Conservation (phyloP, 2,113 vertebrate species). For the Thamnaconus septentrionalis region DNA sequence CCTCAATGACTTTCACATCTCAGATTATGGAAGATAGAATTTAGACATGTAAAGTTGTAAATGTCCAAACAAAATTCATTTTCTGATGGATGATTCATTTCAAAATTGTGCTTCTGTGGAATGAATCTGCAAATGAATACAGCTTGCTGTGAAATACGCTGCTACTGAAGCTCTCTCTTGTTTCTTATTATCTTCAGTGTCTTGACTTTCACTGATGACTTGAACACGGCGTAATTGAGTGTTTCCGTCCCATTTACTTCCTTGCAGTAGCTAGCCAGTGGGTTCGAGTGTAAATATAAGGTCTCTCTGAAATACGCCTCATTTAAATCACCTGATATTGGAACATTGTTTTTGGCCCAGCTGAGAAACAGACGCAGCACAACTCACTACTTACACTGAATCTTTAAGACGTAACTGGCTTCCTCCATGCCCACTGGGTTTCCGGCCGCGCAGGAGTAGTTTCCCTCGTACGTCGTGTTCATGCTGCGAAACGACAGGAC, state of each 20-base stretch:
- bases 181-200: too few species aligned
- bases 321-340: conserved; percentile 25
- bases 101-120: too few species aligned
- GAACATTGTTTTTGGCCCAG: conserved; percentile 58
- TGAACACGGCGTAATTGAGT: too few species aligned
- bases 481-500: conserved; percentile 40
- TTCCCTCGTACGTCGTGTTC: conserved; percentile 29
- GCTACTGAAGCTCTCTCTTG: too few species aligned
- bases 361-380: conserved; percentile 45
- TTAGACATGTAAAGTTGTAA: too few species aligned
- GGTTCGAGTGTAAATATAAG: conserved; percentile 41
- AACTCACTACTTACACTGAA: conserved; percentile 49
- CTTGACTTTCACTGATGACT: too few species aligned
- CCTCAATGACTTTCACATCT: too few species aligned
- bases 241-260: conserved; percentile 26
- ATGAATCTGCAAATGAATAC: too few species aligned
- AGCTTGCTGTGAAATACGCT: too few species aligned
- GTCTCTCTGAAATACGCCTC: not conserved
- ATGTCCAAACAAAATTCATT: too few species aligned
- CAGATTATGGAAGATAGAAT: too few species aligned
- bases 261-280: conserved; percentile 52
- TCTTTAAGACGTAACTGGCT: not conserved
- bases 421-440: conserved; percentile 31
- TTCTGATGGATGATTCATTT: too few species aligned
- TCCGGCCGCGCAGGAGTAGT: conserved; percentile 47